Base-by-base conservation (phyloP, 2,797 vertebrate genomes). In the Perdix hodgsoniae region DNA sequence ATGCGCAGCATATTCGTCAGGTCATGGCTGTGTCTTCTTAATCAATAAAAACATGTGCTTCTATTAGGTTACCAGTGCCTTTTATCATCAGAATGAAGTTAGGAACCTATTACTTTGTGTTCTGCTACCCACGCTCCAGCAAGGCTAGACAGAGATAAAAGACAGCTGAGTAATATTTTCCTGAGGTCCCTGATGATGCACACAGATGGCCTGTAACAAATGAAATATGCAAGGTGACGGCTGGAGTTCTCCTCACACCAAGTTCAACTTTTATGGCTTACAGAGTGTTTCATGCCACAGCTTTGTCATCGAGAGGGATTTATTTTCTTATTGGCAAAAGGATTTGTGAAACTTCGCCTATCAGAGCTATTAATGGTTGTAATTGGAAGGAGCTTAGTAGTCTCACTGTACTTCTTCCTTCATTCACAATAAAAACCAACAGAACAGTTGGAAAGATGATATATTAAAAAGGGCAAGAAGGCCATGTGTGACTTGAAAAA, bases 131-230 rank as follows among this genome's bases (percentile, higher is more conserved):
- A 92, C 72, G 67, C 85, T 94, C 71, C 83, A 91, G 80, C 93
- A 91, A 88, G 91, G 78, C 91, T 82, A 96, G 96, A 93, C 93
- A 88, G 95, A 96, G 94, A 94, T 95, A 96, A 94, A 95, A 96
- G 91, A 65, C 84, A 93, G 95, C 93, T 96, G 94, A 95, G 83
- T 93, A 95, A 96, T 92, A 96, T 88, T 96, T 96, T 96, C 94
- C 93, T 93, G 92, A 90, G 93, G 91, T 86, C 80, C 90, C 85
- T 96, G 91, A 95, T 95, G 94, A 93, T 94, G 89, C 94, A 90
- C 90, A 93, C 91, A 93, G 96, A 94, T 96, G 94, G 91, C 77
- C 95, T 93, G 79, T 93, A 95, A 93, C 93, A 91, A 94, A 96
- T 94, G 92, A 95, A 91, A 94, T 93, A 94, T 91, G 85, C 83